Conservation (phyloP, 2,797 vertebrate genomes). For the Pterois miles region DNA sequence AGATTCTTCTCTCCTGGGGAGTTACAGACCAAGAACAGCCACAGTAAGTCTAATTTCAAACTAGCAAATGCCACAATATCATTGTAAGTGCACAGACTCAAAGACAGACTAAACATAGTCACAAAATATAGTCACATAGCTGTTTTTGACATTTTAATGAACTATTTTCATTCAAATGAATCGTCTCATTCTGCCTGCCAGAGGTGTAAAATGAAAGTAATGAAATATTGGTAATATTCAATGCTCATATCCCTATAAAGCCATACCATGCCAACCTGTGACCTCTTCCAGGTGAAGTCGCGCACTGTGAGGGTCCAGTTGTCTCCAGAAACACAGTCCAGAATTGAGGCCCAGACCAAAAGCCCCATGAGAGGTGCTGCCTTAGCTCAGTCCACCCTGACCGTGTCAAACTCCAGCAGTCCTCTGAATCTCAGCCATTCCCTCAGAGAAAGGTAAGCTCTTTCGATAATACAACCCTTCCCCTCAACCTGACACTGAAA, state of each 20-base stretch:
- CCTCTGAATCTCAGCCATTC: conserved; percentile 83
- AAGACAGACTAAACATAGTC: background rate
- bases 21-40: conserved; percentile 81
- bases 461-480: background rate
- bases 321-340: conserved; percentile 64
- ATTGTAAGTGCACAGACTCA: background rate
- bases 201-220: background rate
- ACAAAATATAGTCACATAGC: background rate
- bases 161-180: background rate
- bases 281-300: conserved; percentile 71
- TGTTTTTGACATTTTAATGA: background rate
- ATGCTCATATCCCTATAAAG: background rate
- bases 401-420: conserved; percentile 62
- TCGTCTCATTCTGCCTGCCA: background rate
- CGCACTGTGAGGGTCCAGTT: conserved; percentile 57
- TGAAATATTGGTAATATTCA: background rate
- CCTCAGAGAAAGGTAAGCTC: conserved; percentile 90
- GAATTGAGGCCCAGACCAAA: conserved; percentile 45
- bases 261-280: background rate
- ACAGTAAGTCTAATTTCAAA: conserved; percentile 75
- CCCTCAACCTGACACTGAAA: background rate
- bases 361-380: conserved; percentile 26
- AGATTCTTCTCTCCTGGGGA: conserved; percentile 86
- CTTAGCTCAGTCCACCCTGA: conserved; percentile 62
- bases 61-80: background rate